Evolutionary conservation across 2,797 vertebrate genomes (phyloP).

Genomic region (Pantherophis vulpinus): DNA sequence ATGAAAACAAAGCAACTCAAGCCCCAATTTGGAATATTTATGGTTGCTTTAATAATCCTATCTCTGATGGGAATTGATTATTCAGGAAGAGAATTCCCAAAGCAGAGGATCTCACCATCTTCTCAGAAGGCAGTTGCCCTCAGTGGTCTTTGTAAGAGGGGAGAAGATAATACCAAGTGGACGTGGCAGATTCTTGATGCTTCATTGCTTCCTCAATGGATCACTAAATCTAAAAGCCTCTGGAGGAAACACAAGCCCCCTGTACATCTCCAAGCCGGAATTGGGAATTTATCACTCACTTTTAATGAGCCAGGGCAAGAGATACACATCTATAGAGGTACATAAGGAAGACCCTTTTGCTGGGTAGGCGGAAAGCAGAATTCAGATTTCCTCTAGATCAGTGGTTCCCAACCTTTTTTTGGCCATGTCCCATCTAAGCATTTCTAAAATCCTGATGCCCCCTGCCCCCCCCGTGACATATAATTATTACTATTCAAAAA

Average conservation of each 20-base stretch:
- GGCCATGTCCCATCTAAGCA: too few species aligned
- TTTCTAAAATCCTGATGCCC: too few species aligned
- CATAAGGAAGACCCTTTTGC: neutral
- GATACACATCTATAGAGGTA: neutral
- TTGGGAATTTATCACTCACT: neutral
- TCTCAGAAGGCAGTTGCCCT: neutral
- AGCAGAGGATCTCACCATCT: neutral
- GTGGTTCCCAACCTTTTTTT: too few species aligned
- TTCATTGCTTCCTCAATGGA: neutral
- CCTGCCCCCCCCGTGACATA: too few species aligned
- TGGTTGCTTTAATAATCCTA: neutral
- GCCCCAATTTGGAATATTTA: neutral
- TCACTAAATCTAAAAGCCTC: neutral
- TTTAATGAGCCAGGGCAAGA: neutral
- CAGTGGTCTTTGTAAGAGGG: neutral
- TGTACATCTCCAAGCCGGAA: neutral
- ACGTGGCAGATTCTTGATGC: neutral
- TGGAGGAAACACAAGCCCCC: neutral
- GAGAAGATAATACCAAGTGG: neutral
- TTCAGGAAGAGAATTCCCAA: neutral
- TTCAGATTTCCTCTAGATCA: neutral
- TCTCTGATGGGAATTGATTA: neutral
- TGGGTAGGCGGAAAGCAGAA: neutral
- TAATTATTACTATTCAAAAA: too few species aligned
- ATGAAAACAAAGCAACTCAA: neutral